Evolutionary conservation across 2,797 vertebrate genomes (phyloP), one percentile per base, ranked within the genome.

Genomic region (Rhincodon typus): DNA sequence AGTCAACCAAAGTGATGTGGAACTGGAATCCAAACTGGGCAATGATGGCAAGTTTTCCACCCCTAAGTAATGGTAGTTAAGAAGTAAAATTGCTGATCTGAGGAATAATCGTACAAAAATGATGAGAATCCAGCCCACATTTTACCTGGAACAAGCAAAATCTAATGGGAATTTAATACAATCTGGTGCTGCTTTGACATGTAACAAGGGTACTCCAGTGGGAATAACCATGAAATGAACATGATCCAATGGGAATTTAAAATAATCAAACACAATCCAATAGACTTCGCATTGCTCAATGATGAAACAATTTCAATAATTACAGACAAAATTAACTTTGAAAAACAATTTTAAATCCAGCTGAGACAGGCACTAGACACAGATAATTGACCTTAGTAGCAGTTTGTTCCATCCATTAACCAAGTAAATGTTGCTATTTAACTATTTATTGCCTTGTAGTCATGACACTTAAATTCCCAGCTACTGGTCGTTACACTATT

Each of bases 261-360:
- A 25, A 42, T n/a, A 90, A 90, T n/a, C 53, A 93, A 69, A 67
- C 90, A 42, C 90, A 93, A 42, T 69, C 19, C 90, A 93, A 93
- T 25, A n/a, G 38, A 93, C 42, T 38, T 42, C 4, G 6, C 62
- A 69, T 42, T 93, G 66, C 66, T 93, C 66, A 69, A 46, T 69
- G 19, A 42, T 42, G 69, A 69, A 93, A 93, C n/a, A 23, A 38
- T 67, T 67, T 25, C 90, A 93, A 7, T 3, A 38, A 93, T 93
- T 93, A 84, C 42, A 46, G n/a, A 69, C 66, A 93, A 93, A 69
- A 93, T 67, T 93, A 93, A 93, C 62, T 69, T 27, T 67, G 57
- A 67, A 91, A 91, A 34, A n/a, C 88, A 91, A 91, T 93, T 93
- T 93, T 7, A 93, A 93, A 93, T 42, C 90, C 25, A 46, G 90